Evolutionary conservation across 1,140 invertebrate species (phyloP).

Genomic region (Procambarus clarkii): DNA sequence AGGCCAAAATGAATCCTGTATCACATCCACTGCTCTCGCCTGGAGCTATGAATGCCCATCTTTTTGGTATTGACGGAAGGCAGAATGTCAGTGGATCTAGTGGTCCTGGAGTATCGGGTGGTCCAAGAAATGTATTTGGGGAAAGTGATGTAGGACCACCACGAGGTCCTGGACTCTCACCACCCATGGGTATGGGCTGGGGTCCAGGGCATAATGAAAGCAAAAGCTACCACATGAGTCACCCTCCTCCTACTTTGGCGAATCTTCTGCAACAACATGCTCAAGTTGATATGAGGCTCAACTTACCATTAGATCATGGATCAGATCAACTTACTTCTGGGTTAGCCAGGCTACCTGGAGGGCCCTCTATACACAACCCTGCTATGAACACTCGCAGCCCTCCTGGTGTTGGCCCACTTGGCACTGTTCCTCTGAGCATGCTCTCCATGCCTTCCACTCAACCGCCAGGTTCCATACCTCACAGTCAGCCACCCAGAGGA

Average conservation of each 20-base stretch:
- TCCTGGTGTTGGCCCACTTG: conserved; percentile 51
- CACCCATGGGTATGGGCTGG: conserved; percentile 39
- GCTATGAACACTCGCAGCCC: conserved; percentile 47
- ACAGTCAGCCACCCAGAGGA: conserved; percentile 37
- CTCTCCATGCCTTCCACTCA: conserved; percentile 57
- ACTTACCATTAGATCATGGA: conserved; percentile 33
- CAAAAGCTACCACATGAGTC: conserved; percentile 50
- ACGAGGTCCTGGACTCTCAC: conserved; percentile 40
- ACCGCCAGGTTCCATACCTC: conserved; percentile 30
- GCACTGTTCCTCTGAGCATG: conserved; percentile 41
- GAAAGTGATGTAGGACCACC: conserved; percentile 42
- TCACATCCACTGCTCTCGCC: conserved; percentile 47
- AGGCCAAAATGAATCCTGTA: conserved; percentile 33
- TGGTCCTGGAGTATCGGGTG: conserved; percentile 36
- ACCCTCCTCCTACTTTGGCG: conserved; percentile 51
- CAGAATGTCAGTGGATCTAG: conserved; percentile 47
- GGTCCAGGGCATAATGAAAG: conserved; percentile 44
- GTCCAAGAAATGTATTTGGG: conserved; percentile 50
- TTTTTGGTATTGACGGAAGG: conserved; percentile 46
- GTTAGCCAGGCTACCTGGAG: conserved; percentile 41
- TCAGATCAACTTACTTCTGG: conserved; percentile 46
- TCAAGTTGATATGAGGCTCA: conserved; percentile 56
- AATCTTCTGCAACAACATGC: conserved; percentile 56
- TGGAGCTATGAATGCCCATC: conserved; percentile 50
- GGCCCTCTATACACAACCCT: conserved; percentile 45